phyloP scores from a whole-genome alignment of 2,113 vertebrate genomes.

The Loxodonta africana region DNA sequence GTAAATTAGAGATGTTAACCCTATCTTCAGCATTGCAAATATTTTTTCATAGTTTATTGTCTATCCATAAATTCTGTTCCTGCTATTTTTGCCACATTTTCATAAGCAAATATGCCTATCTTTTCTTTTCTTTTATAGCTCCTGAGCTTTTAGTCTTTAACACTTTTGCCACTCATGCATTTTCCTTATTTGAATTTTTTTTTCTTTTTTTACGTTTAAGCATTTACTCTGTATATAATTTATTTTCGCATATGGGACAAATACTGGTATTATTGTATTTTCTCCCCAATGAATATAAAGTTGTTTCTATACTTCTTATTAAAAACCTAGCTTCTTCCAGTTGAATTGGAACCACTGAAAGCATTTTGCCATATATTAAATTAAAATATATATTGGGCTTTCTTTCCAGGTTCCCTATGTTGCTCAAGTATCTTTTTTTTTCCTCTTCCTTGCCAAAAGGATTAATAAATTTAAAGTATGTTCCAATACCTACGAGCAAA shows the following conservation, averaged over 20 bases:
- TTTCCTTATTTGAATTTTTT: neutral
- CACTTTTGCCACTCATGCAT: neutral
- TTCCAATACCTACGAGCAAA: neutral
- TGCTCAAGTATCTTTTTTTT: neutral
- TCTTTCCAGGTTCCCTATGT: neutral
- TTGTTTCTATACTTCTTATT: neutral
- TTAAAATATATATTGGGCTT: neutral
- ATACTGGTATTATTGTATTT: neutral
- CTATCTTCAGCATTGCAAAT: neutral
- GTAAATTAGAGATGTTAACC: slow-evolving; percentile 62
- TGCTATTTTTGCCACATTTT: neutral
- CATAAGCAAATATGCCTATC: neutral
- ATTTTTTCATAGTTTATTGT: slow-evolving; percentile 46
- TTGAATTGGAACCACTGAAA: neutral
- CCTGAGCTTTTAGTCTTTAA: neutral
- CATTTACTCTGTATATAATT: neutral
- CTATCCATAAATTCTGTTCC: neutral
- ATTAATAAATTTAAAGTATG: neutral
- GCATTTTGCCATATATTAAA: neutral
- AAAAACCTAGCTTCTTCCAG: neutral
- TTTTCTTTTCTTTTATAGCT: neutral
- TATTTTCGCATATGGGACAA: neutral
- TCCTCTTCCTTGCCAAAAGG: neutral
- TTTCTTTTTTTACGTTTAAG: neutral
- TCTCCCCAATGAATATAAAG: neutral